Evolutionary conservation across 2,113 vertebrate species (phyloP).

Genomic region (Sclerurus mexicanus): DNA sequence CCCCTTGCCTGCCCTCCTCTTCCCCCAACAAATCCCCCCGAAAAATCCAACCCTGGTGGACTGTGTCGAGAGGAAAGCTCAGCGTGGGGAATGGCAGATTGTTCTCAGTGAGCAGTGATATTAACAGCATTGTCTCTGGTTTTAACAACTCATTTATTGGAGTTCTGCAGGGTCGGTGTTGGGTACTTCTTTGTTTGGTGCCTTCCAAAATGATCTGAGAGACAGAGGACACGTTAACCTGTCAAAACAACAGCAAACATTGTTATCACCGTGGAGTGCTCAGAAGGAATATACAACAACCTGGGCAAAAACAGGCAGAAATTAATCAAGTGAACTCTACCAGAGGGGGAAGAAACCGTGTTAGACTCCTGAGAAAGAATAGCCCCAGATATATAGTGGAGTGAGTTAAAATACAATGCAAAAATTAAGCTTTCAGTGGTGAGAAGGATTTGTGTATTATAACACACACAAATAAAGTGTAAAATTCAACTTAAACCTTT

Average conservation of each 20-base stretch:
- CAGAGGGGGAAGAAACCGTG: background rate
- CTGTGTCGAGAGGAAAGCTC: background rate
- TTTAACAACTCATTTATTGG: background rate
- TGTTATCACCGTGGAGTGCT: background rate
- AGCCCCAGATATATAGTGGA: background rate
- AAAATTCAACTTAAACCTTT: background rate
- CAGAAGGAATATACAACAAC: background rate
- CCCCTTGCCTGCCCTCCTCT: accelerated
- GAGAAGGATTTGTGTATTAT: background rate
- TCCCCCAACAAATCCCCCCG: background rate
- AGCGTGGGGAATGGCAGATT: background rate
- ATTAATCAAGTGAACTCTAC: background rate
- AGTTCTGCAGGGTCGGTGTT: background rate
- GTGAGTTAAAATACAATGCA: background rate
- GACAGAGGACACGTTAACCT: background rate
- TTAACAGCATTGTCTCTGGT: background rate
- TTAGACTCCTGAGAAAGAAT: background rate
- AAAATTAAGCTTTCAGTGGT: background rate
- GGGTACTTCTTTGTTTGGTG: background rate
- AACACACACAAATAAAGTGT: background rate
- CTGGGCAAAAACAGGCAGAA: background rate
- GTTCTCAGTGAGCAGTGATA: background rate
- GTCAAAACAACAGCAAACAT: background rate
- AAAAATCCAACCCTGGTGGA: background rate
- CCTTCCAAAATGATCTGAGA: background rate